phyloP scores from a whole-genome alignment of 2,113 vertebrate genomes.

The Tautogolabrus adspersus region DNA sequence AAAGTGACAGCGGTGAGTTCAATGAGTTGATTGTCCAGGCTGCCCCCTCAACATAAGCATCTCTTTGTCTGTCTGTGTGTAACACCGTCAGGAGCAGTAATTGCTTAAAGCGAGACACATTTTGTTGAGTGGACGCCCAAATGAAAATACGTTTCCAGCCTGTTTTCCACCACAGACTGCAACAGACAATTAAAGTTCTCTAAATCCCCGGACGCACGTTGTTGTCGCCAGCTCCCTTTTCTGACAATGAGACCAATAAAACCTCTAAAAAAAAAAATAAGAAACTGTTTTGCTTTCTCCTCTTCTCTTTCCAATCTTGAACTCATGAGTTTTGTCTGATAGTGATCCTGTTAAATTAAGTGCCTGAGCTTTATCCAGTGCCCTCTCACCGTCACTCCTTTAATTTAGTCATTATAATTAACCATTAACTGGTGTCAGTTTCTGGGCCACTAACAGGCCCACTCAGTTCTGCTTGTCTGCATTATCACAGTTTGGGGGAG shows the following conservation, averaged over 20 bases:
- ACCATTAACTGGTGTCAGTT: slow-evolving; percentile 99
- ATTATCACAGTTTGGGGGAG: slow-evolving; percentile 98
- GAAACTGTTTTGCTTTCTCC: slow-evolving; percentile 30
- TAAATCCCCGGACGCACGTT: slow-evolving; percentile 26
- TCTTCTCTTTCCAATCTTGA: slow-evolving; percentile 85
- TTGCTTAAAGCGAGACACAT: slow-evolving; percentile 39
- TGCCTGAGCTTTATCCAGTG: slow-evolving; percentile 89
- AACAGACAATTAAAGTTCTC: slow-evolving; percentile 52
- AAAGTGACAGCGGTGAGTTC: too few species aligned
- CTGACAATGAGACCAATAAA: slow-evolving; percentile 20
- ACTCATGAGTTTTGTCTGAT: slow-evolving; percentile 87
- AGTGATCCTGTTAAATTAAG: slow-evolving; percentile 95
- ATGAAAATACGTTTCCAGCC: slow-evolving; percentile 63
- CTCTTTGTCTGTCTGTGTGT: slow-evolving; percentile 47
- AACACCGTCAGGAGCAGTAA: slow-evolving; percentile 28
- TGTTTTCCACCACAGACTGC: slow-evolving; percentile 39
- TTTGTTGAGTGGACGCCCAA: slow-evolving; percentile 27
- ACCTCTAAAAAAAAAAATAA: slow-evolving; percentile 37
- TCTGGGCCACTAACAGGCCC: slow-evolving; percentile 97
- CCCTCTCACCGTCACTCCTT: slow-evolving; percentile 92
- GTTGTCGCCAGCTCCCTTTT: neutral
- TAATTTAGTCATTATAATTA: slow-evolving; percentile 99
- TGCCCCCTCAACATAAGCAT: slow-evolving; percentile 12
- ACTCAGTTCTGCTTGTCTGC: slow-evolving; percentile 99
- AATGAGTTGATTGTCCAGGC: too few species aligned